These are phyloP conservation scores for Sterrhoptilus dennistouni DNA, from an alignment of 2,113 vertebrate species.

Conservation along the genomic window DNA sequence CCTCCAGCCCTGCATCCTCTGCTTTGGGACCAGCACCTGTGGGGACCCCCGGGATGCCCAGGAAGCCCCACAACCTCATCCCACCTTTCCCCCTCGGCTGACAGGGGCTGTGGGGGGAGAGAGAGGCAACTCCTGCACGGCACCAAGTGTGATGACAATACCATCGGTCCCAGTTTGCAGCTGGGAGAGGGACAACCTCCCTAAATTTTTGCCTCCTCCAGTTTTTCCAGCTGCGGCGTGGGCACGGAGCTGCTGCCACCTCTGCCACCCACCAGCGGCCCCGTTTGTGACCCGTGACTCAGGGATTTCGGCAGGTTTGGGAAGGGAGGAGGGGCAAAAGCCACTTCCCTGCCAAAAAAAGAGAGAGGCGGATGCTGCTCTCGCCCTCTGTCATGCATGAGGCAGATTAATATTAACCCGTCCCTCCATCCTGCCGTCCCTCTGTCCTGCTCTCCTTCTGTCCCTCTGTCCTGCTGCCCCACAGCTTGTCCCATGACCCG, in stretches of 20 bases:
- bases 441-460: background rate
- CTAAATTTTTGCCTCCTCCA: background rate
- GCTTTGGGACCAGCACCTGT: fast-evolving
- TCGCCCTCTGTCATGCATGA: background rate
- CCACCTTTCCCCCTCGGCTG: background rate
- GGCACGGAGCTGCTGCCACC: background rate
- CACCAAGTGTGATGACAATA: background rate
- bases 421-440: background rate
- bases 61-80: background rate
- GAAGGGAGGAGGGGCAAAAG: background rate
- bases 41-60: fast-evolving
- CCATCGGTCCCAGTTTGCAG: background rate
- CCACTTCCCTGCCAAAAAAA: constrained; percentile 1
- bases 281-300: background rate
- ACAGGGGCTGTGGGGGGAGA: background rate
- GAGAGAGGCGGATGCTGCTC: background rate
- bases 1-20: background rate
- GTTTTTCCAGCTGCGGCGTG: fast-evolving
- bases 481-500: background rate
- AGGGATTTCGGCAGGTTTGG: constrained; percentile 37
- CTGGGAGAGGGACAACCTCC: background rate
- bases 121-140: too few relatives aligned
- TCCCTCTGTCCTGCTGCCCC: background rate
- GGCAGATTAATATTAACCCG: constrained; percentile 2
- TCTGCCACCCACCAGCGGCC: fast-evolving